Evolutionary conservation across 1,140 invertebrate species (phyloP), one percentile per base, ranked within the genome.

Genomic region (Helicoverpa zea): DNA sequence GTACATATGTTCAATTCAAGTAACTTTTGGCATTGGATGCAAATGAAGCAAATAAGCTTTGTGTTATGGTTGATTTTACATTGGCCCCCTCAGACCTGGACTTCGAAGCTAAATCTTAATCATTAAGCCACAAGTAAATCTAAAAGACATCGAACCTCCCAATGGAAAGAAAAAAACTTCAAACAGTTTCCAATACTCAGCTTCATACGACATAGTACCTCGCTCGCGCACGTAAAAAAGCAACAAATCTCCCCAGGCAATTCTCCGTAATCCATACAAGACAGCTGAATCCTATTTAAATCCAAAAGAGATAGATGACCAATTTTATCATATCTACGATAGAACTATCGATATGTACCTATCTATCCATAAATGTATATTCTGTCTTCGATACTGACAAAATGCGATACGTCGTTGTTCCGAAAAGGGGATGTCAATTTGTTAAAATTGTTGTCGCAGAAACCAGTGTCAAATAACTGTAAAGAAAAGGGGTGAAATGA

Each of bases 231-330:
- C 83, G 75, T 81, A 80, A 86, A 85, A 88, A 85, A 83, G 75
- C 75, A 59, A 77, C 83, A 88, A 89, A 90, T 88, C 87, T 84
- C 74, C 58, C 51, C 76, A 68, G 81, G 85, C 87, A 87, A 90
- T 88, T 88, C 86, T 80, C 63, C 72, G 82, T 86, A 87, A 89
- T 87, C 88, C 87, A 82, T 83, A 89, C 82, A 87, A 87, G 87
- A 86, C 87, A 89, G 75, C 79, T 84, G 84, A 89, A 89, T 88
- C 85, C 86, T 81, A 82, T 70, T 81, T 61, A 81, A 77, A 77
- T 64, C 63, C 43, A 54, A 81, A 79, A 72, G 74, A 89, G 87
- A 90, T 87, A 87, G 85, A 90, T 90, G 84, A 85, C 85, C 86
- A 83, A 87, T 88, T 84, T 81, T 84, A 77, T 79, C 80, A 82